phyloP scores from a whole-genome alignment of 2,113 vertebrate species.

The Tetraodon nigroviridis region DNA sequence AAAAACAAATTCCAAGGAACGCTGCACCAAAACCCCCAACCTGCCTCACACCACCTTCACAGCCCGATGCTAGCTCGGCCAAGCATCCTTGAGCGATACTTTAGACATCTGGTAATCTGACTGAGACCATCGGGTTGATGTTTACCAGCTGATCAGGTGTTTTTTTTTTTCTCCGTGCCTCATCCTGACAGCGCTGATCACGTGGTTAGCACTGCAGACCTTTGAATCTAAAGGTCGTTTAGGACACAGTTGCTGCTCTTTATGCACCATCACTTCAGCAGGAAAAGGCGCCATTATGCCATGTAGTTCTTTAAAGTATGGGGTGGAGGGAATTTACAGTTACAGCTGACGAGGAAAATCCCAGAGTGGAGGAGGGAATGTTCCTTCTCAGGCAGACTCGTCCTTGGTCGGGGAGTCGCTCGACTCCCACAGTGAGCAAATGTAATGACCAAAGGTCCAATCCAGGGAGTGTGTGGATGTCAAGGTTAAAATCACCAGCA shows the following conservation, averaged over 20 bases:
- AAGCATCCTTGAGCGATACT: background rate
- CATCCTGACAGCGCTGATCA: background rate
- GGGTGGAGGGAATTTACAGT: slow-evolving; percentile 4
- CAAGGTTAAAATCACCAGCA: background rate
- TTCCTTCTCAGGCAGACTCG: too few relatives aligned
- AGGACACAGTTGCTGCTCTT: too few relatives aligned
- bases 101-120: slow-evolving; percentile 22
- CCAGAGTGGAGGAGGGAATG: slow-evolving; percentile 24
- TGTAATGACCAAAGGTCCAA: slow-evolving; percentile 1
- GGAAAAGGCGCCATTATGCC: background rate
- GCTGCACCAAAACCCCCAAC: slow-evolving; percentile 10
- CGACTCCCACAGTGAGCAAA: too few relatives aligned
- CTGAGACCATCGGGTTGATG: slow-evolving; percentile 3
- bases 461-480: background rate
- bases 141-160: slow-evolving; percentile 16
- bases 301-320: slow-evolving; percentile 24
- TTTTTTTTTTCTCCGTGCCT: slow-evolving; percentile 13
- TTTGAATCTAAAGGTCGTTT: slow-evolving; percentile 24
- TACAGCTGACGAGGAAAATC: slow-evolving; percentile 43
- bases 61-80: slow-evolving; percentile 9
- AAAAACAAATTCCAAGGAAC: slow-evolving; percentile 57
- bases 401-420: too few relatives aligned
- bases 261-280: background rate
- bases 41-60: slow-evolving; percentile 7
- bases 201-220: background rate